Base-by-base conservation (phyloP, 2,113 vertebrate species). In the Zingel zingel region DNA sequence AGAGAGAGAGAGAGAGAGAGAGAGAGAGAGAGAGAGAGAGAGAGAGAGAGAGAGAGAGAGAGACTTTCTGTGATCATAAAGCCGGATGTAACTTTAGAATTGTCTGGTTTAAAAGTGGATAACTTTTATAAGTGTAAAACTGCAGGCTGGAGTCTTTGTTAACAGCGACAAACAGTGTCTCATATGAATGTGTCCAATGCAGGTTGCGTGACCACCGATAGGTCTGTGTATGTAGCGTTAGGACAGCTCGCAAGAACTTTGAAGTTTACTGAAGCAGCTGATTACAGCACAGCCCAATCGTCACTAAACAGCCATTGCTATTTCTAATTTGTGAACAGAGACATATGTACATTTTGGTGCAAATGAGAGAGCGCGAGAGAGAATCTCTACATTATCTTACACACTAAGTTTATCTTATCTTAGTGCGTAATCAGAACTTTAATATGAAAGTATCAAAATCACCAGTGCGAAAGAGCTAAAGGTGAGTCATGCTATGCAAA, bases 391-490 rank as follows among this genome's bases (percentile, higher is more conserved):
- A 27, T 2, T 27, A 27, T 27, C 27, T 27, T 27, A 27, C 27
- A 27, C 2, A 27, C 27, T 27, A 27, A 27, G 27, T 27, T 27
- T 27, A 27, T 27, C 27, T 27, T 27, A 27, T 27, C 27, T 27
- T 27, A 27, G 27, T 27, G 27, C 3, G 27, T 27, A 27, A 27
- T 27, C 27, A 47, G 43, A 25, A 18, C 13, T 73, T 57, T 21
- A n/a, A 18, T 27, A 53, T 50, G 57, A 65, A 66, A 53, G 19
- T 23, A 16, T 65, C n/a, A 15, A 47, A 66, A 67, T 77, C 45
- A 72, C 14, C 25, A 23, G 27, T 56, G 23, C 39, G 16, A 25
- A 45, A 21, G 13, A 19, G 16, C n/a, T 54, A 45, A 30, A 48
- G 3, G 16, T 58, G 15, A n/a, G n/a, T n/a, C n/a, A n/a, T n/a